Evolutionary conservation across 2,797 vertebrate species (phyloP), one percentile per base, ranked within the genome.

Genomic region (Bucorvus abyssinicus): DNA sequence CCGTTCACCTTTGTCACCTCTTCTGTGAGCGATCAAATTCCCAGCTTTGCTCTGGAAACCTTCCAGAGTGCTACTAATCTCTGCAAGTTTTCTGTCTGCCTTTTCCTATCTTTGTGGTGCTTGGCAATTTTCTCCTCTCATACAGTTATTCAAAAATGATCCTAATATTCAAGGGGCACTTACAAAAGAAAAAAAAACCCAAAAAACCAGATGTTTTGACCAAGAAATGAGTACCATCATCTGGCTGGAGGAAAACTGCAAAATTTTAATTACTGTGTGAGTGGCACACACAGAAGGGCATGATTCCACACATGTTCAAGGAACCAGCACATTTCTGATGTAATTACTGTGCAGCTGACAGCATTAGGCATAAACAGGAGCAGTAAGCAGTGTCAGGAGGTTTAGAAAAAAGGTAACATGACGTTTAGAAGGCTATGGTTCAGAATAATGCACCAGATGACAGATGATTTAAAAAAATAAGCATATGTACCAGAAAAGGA

Each of bases 61-160:
- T 82, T 90, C 94, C 95, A 96, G 77, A 45, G 14, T 32, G 82
- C 49, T 67, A 23, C 84, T 97, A 95, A 95, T 95, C 92, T 97
- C 90, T 83, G 86, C 70, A 47, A 73, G 64, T 64, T 83, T 90
- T 96, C 86, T 93, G 88, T 79, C 84, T 56, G 68, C 74, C 64
- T 95, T 95, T 96, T 95, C 94, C 95, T 92, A 83, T 83, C 77
- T 89, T 90, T 95, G 81, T 95, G 68, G 34, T 74, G 13, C 56
- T 95, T 93, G 94, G 84, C 70, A 79, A 44, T 89, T 82, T 95
- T 93, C 38, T 87, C 83, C 91, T 92, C 50, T 87, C 81, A 60
- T 77, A 11, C 75, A 90, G 36, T 89, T 84, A 63, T 36, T 84
- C 0, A 76, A 79, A 93, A 76, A 44, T 30, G 4, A 82, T 87